Conservation (phyloP, 2,797 vertebrate species). For the Acrossocheilus fasciatus region DNA sequence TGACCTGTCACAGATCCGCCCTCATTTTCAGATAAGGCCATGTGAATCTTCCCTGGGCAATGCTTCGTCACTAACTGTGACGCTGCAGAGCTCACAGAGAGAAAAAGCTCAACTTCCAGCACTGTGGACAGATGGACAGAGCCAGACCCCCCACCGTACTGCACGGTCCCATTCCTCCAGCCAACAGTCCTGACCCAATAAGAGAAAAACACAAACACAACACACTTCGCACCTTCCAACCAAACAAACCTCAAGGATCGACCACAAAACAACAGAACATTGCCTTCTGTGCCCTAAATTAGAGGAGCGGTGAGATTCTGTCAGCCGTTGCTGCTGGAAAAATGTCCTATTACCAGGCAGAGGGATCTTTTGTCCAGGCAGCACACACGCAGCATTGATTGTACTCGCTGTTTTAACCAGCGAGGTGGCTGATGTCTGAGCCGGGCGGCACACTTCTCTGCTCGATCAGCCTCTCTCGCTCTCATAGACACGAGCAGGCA, state of each 20-base stretch:
- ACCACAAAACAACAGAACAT: conserved; percentile 43
- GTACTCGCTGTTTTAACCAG: conserved; percentile 27
- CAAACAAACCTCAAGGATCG: conserved; percentile 1
- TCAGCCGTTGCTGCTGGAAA: conserved; percentile 1
- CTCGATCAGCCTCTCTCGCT: conserved; percentile 24
- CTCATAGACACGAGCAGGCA: conserved; percentile 30
- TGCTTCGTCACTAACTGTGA: background rate
- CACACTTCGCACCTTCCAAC: conserved; percentile 15
- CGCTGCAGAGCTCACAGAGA: conserved; percentile 1
- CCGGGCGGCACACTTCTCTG: conserved; percentile 13
- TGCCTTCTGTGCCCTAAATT: conserved; percentile 8
- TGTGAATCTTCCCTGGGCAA: conserved; percentile 2
- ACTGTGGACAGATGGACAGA: conserved; percentile 49
- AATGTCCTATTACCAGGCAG: conserved; percentile 15
- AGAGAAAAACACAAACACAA: conserved; percentile 37
- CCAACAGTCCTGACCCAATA: conserved; percentile 50
- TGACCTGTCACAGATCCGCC: conserved; percentile 27
- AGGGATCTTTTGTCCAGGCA: conserved; percentile 37
- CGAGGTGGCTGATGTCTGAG: conserved; percentile 17
- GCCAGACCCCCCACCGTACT: conserved; percentile 42
- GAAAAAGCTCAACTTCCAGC: conserved; percentile 28
- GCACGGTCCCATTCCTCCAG: conserved; percentile 32
- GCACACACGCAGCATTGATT: conserved; percentile 10
- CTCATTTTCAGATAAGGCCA: conserved; percentile 32
- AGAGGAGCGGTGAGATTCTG: conserved; percentile 26